These are phyloP conservation scores for Triplophysa bombifrons DNA, from an alignment of 2,797 vertebrate genomes.

Conservation along the genomic window DNA sequence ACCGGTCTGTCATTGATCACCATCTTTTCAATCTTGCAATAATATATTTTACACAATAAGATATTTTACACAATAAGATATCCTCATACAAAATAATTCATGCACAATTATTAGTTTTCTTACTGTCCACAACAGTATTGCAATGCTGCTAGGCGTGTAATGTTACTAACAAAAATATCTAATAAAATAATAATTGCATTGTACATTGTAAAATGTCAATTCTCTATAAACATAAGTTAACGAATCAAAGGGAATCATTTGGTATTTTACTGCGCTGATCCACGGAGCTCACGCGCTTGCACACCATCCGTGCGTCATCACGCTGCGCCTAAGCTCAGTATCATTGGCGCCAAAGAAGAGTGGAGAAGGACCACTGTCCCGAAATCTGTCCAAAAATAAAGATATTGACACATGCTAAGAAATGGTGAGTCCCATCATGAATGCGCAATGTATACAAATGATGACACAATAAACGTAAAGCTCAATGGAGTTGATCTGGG, in stretches of 20 bases:
- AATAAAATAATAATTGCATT: neutral
- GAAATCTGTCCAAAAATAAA: constrained; percentile 20
- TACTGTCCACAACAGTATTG: neutral
- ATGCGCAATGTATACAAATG: neutral
- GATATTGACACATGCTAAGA: constrained; percentile 19
- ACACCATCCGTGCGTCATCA: constrained; percentile 69
- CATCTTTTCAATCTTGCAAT: too few species aligned
- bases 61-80: too few species aligned
- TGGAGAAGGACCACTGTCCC: constrained; percentile 41
- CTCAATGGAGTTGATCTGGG: neutral
- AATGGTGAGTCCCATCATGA: constrained; percentile 58
- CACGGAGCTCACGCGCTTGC: neutral
- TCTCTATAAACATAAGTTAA: too few species aligned
- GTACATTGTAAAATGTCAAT: too few species aligned
- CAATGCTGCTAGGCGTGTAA: too few species aligned
- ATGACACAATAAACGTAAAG: neutral
- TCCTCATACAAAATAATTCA: too few species aligned
- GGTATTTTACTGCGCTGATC: neutral
- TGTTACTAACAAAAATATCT: neutral
- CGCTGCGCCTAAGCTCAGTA: constrained; percentile 63
- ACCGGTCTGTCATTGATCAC: too few species aligned
- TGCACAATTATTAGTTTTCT: neutral
- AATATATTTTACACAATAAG: too few species aligned
- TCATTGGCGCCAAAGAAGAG: constrained; percentile 76
- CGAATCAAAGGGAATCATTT: neutral